Conservation (phyloP, 2,113 vertebrate species). For the Pelmatolapia mariae region DNA sequence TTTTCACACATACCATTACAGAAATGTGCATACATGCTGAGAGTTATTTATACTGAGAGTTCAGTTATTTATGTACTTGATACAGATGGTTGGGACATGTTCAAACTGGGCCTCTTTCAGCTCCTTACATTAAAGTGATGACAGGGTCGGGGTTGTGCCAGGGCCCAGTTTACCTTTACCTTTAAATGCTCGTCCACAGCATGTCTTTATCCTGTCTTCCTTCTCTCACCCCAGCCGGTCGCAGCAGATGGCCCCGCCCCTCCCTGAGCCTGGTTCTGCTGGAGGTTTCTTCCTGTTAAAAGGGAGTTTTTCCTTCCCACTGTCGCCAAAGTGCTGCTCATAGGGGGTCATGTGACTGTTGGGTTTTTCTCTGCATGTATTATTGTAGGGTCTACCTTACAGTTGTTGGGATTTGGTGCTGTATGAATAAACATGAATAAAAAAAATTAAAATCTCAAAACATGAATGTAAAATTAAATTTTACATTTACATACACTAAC, state of each 20-base stretch:
- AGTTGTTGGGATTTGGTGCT: background rate
- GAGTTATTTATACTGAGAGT: background rate
- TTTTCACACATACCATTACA: background rate
- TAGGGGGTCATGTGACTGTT: fast-evolving
- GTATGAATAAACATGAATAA: background rate
- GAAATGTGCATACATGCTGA: background rate
- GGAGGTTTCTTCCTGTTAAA: background rate
- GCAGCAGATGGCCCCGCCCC: background rate
- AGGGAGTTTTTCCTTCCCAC: background rate
- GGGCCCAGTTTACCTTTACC: background rate
- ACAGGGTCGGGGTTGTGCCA: background rate
- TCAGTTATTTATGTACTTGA: background rate
- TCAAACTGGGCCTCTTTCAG: background rate
- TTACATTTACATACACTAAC: background rate
- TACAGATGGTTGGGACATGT: background rate
- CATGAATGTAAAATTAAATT: background rate
- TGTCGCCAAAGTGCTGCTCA: fast-evolving
- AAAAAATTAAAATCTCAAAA: background rate
- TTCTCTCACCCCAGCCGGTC: fast-evolving
- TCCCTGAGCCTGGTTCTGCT: fast-evolving
- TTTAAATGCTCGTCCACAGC: background rate
- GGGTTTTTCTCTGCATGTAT: fast-evolving
- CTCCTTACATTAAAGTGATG: background rate
- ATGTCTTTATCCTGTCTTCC: background rate
- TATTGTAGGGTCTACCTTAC: background rate